Evolutionary conservation across 2,888 invertebrate genomes (phyloP), one percentile per base, ranked within the genome.

Genomic region (Apodemia mormo): DNA sequence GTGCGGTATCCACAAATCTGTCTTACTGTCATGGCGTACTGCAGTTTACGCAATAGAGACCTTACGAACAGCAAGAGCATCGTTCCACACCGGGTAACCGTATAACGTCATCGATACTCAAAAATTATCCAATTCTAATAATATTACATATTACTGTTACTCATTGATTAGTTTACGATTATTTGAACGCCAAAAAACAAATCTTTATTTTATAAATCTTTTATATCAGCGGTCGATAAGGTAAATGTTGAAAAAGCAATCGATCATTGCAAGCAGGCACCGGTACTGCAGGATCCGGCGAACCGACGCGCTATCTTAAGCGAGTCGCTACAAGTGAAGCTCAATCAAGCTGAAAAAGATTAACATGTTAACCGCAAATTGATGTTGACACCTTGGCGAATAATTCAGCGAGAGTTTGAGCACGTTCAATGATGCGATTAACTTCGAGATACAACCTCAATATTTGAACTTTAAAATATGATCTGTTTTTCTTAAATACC

Each of bases 331-430:
- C 77, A 78, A 76, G 76, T 78, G 72, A 76, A 78, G 80, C 81
- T 84, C 82, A 80, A 83, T 84, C 82, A 84, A 80, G 81, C 81
- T 81, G 83, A 82, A 85, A 86, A 86, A 86, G 83, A 87, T 87
- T 85, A 85, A 85, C 84, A 85, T 85, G 83, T 82, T 84, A 79
- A 78, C 77, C 79, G 73, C 80, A 83, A 80, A 84, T 83, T 85
- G 80, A 80, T 79, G 80, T 74, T 72, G 77, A 79, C 77, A 79
- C 74, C 75, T 76, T 75, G 70, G 70, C 73, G 81, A 82, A 82
- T 82, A 77, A 67, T 68, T 56, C 45, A 69, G 67, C 68, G 67
- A 75, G 72, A 75, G 73, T 75, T 76, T 72, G 75, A 74, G 73
- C 72, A 71, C 68, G 68, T 71, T 65, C 68, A 70, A 73, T 74